Evolutionary conservation across 2,888 invertebrate genomes (phyloP), one percentile per base, ranked within the genome.

Genomic region (Cosmia pyralina): DNA sequence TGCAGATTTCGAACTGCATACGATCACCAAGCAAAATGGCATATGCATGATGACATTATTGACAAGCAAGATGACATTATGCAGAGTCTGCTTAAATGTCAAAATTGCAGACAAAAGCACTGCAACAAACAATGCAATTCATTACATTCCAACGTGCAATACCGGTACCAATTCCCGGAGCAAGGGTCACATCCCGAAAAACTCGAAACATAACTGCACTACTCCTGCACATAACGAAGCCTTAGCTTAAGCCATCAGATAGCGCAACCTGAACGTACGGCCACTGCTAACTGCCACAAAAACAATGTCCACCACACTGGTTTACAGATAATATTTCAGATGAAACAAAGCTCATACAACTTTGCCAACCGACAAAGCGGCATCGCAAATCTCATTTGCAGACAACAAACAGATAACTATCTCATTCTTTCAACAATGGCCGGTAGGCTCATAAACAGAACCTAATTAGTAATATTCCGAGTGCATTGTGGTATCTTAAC

Each of bases 401-500:
- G 94, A 94, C 94, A 93, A 94, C 92, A 92, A 92, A 90, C 93
- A 93, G 95, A 96, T 95, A 94, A 93, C 94, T 94, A 95, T 96
- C 95, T 95, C 92, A 93, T 94, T 95, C 95, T 95, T 95, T 94
- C 95, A 94, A 96, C 95, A 95, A 95, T 95, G 95, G 95, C 91
- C 92, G 92, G 91, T 91, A 91, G 89, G 91, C 93, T 95, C 95
- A 96, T 96, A 95, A 95, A 94, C 93, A 92, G 94, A 90, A 92
- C 94, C 96, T 96, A 96, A 96, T 96, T 96, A 96, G 96, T 95
- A 95, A 96, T 96, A 96, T 95, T 95, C 94, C 93, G 91, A 92
- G 93, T 93, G 95, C 95, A 95, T 95, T 95, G 95, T 94, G 92
- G 93, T 94, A 94, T 95, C 95, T 92, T 82, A 89, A 91, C 88